phyloP scores from a whole-genome alignment of 1,140 invertebrate species.

The Dolichoris vasculosae region DNA sequence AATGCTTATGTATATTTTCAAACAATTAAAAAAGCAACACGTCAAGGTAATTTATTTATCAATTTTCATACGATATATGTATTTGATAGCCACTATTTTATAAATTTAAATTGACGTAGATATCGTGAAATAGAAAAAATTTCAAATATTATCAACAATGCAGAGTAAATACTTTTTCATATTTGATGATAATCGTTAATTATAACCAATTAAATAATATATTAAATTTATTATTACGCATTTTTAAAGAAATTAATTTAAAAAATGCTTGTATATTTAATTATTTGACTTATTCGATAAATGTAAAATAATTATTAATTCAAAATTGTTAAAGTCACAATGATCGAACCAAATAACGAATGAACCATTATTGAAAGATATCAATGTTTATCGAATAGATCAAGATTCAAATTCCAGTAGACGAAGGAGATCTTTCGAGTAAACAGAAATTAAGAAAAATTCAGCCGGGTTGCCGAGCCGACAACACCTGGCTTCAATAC shows the following conservation, averaged over 20 bases:
- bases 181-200: no score
- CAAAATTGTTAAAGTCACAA: background rate
- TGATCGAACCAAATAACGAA: no score
- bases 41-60: constrained; percentile 61
- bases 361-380: background rate
- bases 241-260: no score
- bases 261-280: background rate
- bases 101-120: no score
- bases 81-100: no score
- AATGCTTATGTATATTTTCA: constrained; percentile 80
- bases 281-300: background rate
- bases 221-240: no score
- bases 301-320: background rate
- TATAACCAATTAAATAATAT: no score
- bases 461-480: constrained; percentile 75
- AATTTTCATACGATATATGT: no score
- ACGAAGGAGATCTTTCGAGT: background rate
- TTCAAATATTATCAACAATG: no score
- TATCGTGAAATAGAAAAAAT: background rate
- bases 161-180: no score
- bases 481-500: constrained; percentile 86
- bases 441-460: background rate
- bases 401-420: background rate
- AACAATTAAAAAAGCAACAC: constrained; percentile 85
- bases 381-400: background rate